A percentile compares a stretch with the other conserved stretches of the same genome.
phyloP scores from a whole-genome alignment of 1,140 invertebrate genomes.

The Zaprionus davidi region DNA sequence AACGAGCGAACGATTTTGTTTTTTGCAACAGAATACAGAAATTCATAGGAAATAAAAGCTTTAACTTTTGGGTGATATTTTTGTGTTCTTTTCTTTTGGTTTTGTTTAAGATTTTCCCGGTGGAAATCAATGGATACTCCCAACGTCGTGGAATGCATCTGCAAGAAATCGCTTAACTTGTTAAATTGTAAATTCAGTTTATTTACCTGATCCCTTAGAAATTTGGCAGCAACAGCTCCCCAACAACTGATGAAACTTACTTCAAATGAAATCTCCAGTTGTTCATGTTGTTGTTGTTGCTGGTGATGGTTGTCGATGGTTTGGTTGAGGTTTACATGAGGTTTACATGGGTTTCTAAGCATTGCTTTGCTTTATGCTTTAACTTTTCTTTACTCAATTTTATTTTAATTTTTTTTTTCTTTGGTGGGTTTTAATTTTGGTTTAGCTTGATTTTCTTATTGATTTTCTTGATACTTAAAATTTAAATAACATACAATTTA shows the following conservation, averaged over 20 bases:
- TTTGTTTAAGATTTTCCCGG: conserved; percentile 14
- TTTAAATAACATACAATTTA: conserved; percentile 52
- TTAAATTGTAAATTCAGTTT: conserved; percentile 43
- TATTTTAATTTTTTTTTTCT: conserved; percentile 15
- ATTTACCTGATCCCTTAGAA: conserved; percentile 64
- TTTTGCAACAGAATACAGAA: conserved; percentile 11
- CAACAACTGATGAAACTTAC: background rate
- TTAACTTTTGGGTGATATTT: conserved; percentile 7
- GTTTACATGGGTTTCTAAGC: conserved; percentile 10
- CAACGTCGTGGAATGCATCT: conserved; percentile 26
- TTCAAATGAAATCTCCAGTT: background rate
- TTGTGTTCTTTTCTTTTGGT: conserved; percentile 12
- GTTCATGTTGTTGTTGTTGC: background rate
- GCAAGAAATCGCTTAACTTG: conserved; percentile 51
- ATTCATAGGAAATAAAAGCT: conserved; percentile 7
- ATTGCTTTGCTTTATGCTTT: conserved; percentile 28
- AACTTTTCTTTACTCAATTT: conserved; percentile 13
- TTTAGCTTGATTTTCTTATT: conserved; percentile 16
- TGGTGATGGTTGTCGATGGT: conserved; percentile 13
- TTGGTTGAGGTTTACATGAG: conserved; percentile 1
- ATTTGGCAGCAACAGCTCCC: background rate
- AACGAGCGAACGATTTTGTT: background rate
- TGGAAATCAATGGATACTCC: background rate
- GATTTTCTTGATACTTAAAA: conserved; percentile 47
- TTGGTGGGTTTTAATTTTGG: conserved; percentile 18